These are phyloP conservation scores for Mastomys coucha DNA, from an alignment of 2,113 vertebrate species.

Conservation along the genomic window DNA sequence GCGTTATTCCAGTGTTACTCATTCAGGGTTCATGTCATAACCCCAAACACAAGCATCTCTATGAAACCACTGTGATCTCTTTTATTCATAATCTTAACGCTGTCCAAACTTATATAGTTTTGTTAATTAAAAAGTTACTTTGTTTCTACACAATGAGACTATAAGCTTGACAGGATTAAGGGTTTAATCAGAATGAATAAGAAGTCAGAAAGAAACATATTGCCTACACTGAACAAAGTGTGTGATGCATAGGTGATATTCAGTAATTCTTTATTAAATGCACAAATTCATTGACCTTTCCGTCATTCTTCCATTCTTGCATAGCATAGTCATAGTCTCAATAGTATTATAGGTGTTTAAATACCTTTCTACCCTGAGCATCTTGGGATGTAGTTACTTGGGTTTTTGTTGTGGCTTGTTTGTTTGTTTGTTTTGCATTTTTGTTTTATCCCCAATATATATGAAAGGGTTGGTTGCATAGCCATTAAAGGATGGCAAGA, in stretches of 20 bases:
- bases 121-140: not conserved
- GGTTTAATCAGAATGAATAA: not conserved
- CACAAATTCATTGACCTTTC: not conserved
- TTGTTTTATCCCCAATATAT: not conserved
- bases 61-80: not conserved
- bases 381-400: conserved; percentile 15
- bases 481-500: not conserved
- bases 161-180: not conserved
- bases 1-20: too few relatives aligned
- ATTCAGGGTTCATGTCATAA: not conserved
- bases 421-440: not conserved
- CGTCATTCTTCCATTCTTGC: not conserved
- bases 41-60: not conserved
- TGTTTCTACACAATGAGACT: not conserved
- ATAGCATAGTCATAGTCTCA: not conserved
- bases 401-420: not conserved
- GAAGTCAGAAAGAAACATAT: not conserved
- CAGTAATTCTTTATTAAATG: conserved; percentile 1
- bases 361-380: not conserved
- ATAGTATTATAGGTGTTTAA: not conserved
- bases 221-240: not conserved
- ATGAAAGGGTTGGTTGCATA: not conserved
- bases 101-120: not conserved
- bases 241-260: not conserved
- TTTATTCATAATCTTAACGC: not conserved